Evolutionary conservation across 2,888 invertebrate genomes (phyloP), one percentile per base, ranked within the genome.

Genomic region (Loripinus fragilis): DNA sequence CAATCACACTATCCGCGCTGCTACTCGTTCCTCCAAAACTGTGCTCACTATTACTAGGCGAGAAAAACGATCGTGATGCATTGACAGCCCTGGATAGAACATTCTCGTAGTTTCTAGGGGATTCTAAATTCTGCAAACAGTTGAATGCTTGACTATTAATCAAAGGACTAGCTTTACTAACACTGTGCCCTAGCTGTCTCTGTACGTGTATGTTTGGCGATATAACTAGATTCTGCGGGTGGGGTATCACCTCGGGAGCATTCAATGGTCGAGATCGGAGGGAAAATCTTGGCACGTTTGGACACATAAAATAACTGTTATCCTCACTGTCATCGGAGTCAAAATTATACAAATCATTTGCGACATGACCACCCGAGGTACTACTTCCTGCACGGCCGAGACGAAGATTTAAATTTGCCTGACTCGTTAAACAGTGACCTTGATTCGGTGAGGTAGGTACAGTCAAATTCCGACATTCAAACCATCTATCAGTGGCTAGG

Each of bases 1-100:
- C 89, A 69, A 92, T 89, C 15, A 92, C 90, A 86, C 92, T 92
- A 42, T 92, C 90, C 38, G 89, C 89, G 80, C 88, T 89, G 71
- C 87, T 89, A 52, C 87, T 88, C 25, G 85, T 85, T 50, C 89
- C 88, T 23, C 88, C 87, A 75, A 85, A 84, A 74, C 84, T 81
- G 42, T 81, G 80, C 70, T 84, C 87, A 80, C 90, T 91, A 74
- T 89, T 91, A 70, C 90, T 90, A 1, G 91, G 89, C 15, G 90
- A 90, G 75, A 91, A 91, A 80, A 91, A 91, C 2, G 91, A 90
- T 30, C 89, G 83, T 33, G 90, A 86, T 38, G 38, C 38, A 38
- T 12, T 12, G 12, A 38, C 38, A 25, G 66, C 76, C 42, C 70
- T 55, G 12, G 77, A 41, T 15, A 77, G 67, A 30, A 80, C 55